These are phyloP conservation scores for Frankliniella intonsa DNA, from an alignment of 2,888 invertebrate species.

Conservation along the genomic window DNA sequence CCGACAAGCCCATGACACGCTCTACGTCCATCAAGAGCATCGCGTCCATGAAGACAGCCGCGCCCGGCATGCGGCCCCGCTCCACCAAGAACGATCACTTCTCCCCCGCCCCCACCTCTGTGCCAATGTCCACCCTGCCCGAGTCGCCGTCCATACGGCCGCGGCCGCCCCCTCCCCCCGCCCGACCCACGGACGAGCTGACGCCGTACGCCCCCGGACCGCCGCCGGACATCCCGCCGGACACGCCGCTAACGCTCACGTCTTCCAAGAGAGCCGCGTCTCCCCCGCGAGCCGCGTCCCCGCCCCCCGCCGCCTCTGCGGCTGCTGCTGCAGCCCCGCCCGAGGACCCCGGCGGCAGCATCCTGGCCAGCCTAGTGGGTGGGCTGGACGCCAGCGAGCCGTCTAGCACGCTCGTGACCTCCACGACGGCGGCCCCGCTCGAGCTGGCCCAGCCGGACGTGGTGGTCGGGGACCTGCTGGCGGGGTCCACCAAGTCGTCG, in stretches of 20 bases:
- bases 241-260: not conserved
- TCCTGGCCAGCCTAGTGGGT: not conserved
- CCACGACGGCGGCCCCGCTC: not conserved
- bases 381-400: conserved; percentile 1
- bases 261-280: not conserved
- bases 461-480: not conserved
- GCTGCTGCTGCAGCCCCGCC: not conserved
- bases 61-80: conserved; percentile 9
- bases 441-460: conserved; percentile 11
- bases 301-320: not conserved
- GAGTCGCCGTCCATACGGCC: not conserved
- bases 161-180: not conserved
- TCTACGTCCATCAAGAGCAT: conserved; percentile 7
- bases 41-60: not conserved
- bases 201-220: conserved; percentile 17
- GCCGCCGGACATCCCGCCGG: not conserved
- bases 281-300: not conserved
- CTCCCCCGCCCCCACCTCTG: not conserved
- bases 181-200: not conserved
- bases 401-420: conserved; percentile 1
- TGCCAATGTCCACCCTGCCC: conserved; percentile 18
- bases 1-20: not conserved
- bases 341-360: not conserved
- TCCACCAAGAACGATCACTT: not conserved
- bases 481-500: not conserved